Conservation (phyloP, 2,888 invertebrate genomes). For the Aethes cnicana region DNA sequence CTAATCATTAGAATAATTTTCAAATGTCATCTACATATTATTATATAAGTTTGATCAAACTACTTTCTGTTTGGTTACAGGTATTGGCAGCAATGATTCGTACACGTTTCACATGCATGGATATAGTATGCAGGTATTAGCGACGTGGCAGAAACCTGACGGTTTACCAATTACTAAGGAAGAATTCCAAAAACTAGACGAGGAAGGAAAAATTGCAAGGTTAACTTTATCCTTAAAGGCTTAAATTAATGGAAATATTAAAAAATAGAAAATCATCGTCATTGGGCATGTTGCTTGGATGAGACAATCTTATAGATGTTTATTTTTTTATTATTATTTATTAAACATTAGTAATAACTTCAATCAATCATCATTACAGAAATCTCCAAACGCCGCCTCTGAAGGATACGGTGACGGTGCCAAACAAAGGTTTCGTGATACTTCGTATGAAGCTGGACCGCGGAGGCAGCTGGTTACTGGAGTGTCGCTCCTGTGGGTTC, state of each 20-base stretch:
- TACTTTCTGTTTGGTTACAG: constrained; percentile 51
- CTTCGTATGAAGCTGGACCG: constrained; percentile 79
- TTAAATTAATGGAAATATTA: too few relatives aligned
- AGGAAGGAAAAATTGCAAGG: constrained; percentile 62
- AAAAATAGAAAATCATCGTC: too few relatives aligned
- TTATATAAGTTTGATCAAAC: too few relatives aligned
- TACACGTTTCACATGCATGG: constrained; percentile 86
- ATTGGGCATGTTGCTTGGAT: too few relatives aligned
- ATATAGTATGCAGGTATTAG: constrained; percentile 73
- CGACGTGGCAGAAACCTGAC: constrained; percentile 60
- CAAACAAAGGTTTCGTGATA: constrained; percentile 84
- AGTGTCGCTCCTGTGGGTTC: constrained; percentile 68
- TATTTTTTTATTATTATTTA: too few relatives aligned
- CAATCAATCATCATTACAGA: constrained; percentile 48
- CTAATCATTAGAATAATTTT: neutral
- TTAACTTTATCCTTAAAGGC: too few relatives aligned
- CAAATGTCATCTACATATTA: too few relatives aligned
- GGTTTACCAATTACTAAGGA: constrained; percentile 60
- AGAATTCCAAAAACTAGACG: constrained; percentile 58
- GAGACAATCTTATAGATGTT: too few relatives aligned
- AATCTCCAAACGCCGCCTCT: constrained; percentile 76
- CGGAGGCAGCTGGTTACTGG: constrained; percentile 78
- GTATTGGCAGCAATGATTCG: constrained; percentile 73
- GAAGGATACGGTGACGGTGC: constrained; percentile 85
- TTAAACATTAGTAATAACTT: neutral